Percentiles rank a stretch among this genome's conserved stretches.
phyloP scores from a whole-genome alignment of 2,888 invertebrate species.

The Drosophila bunnanda region DNA sequence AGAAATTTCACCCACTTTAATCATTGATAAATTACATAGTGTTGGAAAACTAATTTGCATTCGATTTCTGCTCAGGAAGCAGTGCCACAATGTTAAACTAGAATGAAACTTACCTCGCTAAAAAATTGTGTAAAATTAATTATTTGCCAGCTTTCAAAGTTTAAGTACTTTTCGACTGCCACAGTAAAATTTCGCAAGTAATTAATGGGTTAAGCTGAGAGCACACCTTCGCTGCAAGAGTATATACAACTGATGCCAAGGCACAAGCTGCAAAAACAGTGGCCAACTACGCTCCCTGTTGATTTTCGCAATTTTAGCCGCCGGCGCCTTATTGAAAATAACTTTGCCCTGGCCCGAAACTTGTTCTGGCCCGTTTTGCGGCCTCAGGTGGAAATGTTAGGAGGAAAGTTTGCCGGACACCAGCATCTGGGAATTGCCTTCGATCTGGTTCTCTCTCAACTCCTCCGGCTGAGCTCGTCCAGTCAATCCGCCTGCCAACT shows the following conservation, averaged over 20 bases:
- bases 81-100: background rate
- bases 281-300: constrained; percentile 33
- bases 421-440: constrained; percentile 26
- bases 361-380: constrained; percentile 55
- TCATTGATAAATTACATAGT: background rate
- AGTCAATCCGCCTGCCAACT: constrained; percentile 32
- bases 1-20: background rate
- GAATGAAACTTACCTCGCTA: background rate
- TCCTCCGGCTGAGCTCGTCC: background rate
- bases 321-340: constrained; percentile 70
- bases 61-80: background rate
- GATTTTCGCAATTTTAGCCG: constrained; percentile 47
- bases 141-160: background rate
- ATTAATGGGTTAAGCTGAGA: constrained; percentile 24
- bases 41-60: background rate
- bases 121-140: constrained; percentile 4
- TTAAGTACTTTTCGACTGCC: constrained; percentile 10
- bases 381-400: constrained; percentile 29
- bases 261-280: constrained; percentile 17
- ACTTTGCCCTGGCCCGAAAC: constrained; percentile 57
- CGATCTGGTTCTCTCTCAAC: background rate
- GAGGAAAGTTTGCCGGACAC: constrained; percentile 32
- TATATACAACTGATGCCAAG: background rate
- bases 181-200: background rate
- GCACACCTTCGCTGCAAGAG: background rate